Percentiles rank a stretch among this genome's conserved stretches.
These are phyloP conservation scores for Phrynocephalus guinanensis DNA, from an alignment of 2,797 vertebrate genomes.

Conservation along the genomic window DNA sequence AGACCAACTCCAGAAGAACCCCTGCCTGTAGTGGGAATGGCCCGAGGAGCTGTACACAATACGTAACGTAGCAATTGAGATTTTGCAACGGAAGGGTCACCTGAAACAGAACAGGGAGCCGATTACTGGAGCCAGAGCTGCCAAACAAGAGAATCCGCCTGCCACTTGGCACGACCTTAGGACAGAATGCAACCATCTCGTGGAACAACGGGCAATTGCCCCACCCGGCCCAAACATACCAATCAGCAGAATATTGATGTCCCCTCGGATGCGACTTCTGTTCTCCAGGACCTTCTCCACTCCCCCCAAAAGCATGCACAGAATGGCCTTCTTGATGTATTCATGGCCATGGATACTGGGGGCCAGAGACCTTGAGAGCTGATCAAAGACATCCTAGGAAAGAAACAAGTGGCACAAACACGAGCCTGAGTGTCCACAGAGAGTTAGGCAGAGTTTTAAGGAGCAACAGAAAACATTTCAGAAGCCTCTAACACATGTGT, in stretches of 20 bases:
- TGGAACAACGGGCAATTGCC: fast-evolving
- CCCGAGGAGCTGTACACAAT: slow-evolving; percentile 90
- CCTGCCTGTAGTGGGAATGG: slow-evolving; percentile 93
- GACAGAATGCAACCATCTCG: fast-evolving
- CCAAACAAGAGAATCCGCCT: too few species aligned
- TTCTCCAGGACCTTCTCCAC: slow-evolving; percentile 96
- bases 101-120: slow-evolving; percentile 67
- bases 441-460: neutral
- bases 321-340: slow-evolving; percentile 97
- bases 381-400: slow-evolving; percentile 89
- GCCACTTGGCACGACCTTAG: fast-evolving
- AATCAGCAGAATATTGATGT: slow-evolving; percentile 96
- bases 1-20: slow-evolving; percentile 95
- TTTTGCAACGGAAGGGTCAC: slow-evolving; percentile 96
- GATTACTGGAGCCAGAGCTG: neutral
- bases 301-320: slow-evolving; percentile 95
- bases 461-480: neutral
- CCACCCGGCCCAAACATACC: slow-evolving; percentile 75
- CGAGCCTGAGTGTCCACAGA: too few species aligned
- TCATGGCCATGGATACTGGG: slow-evolving; percentile 96
- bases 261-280: slow-evolving; percentile 92
- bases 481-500: too few species aligned
- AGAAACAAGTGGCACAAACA: neutral
- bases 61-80: slow-evolving; percentile 96
- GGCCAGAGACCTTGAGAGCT: slow-evolving; percentile 90